phyloP scores from a whole-genome alignment of 2,888 invertebrate species.

The Thecophora atra region DNA sequence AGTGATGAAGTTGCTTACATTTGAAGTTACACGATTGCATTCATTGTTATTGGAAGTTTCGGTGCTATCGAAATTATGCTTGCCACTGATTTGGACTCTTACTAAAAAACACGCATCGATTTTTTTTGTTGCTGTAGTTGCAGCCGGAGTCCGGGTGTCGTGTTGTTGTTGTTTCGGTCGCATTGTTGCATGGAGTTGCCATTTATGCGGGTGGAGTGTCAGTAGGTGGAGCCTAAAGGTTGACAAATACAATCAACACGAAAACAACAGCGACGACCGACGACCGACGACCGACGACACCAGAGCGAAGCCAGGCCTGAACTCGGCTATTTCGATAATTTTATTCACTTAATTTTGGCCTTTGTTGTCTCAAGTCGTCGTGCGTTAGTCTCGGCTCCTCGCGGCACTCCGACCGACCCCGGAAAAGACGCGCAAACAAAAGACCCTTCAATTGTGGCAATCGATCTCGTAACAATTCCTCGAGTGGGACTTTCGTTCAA shows the following conservation, averaged over 20 bases:
- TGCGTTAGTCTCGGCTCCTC: neutral
- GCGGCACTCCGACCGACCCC: neutral
- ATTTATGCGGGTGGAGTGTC: slow-evolving; percentile 56
- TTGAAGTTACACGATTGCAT: slow-evolving; percentile 57
- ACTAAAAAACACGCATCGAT: too few species aligned
- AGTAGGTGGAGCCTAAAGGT: slow-evolving; percentile 42
- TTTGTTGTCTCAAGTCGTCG: slow-evolving; percentile 29
- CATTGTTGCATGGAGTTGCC: slow-evolving; percentile 51
- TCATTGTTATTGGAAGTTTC: neutral
- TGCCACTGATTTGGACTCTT: too few species aligned
- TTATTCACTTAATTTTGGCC: slow-evolving; percentile 33
- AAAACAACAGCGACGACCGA: neutral
- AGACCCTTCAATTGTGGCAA: neutral
- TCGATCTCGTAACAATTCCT: neutral
- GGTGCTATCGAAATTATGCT: too few species aligned
- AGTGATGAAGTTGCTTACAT: slow-evolving; percentile 43
- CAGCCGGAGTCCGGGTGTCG: neutral
- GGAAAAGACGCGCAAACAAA: neutral
- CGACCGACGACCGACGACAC: neutral
- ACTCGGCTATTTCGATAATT: neutral
- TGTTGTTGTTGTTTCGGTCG: neutral
- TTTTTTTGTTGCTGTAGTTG: slow-evolving; percentile 22
- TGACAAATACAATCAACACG: neutral
- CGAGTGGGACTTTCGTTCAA: neutral
- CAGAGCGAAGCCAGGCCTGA: neutral